These are phyloP conservation scores for Tenthredo livida DNA, from an alignment of 2,888 invertebrate genomes.

Conservation along the genomic window DNA sequence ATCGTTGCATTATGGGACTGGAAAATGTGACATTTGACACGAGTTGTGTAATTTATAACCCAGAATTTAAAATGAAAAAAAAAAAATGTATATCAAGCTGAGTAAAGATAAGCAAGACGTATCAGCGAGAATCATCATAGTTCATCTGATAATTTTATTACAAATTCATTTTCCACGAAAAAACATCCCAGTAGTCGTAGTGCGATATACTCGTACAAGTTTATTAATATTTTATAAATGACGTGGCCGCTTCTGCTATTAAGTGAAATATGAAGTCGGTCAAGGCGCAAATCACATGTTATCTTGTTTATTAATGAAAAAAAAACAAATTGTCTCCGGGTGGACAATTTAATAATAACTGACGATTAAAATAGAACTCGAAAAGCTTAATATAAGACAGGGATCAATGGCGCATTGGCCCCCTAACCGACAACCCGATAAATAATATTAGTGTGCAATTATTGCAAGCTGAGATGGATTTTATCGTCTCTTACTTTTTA, in stretches of 20 bases:
- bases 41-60: conserved; percentile 4
- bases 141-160: background rate
- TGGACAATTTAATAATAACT: background rate
- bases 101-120: background rate
- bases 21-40: conserved; percentile 33
- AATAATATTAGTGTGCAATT: background rate
- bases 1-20: conserved; percentile 14
- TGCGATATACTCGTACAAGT: background rate
- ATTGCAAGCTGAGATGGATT: conserved; percentile 2
- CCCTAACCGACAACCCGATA: background rate
- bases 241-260: background rate
- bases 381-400: conserved; percentile 14
- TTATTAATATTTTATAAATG: conserved; percentile 6
- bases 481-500: background rate
- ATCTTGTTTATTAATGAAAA: background rate
- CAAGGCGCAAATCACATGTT: conserved; percentile 7
- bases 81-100: background rate
- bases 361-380: background rate
- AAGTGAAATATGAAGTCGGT: conserved; percentile 24
- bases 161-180: background rate
- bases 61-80: conserved; percentile 13
- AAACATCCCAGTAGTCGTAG: background rate
- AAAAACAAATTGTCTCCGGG: background rate
- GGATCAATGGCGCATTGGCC: background rate
- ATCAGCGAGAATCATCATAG: background rate